Percentiles rank a stretch among this genome's conserved stretches.
Evolutionary conservation across 2,888 invertebrate species (phyloP).

Genomic region (Rotaria macrura): DNA sequence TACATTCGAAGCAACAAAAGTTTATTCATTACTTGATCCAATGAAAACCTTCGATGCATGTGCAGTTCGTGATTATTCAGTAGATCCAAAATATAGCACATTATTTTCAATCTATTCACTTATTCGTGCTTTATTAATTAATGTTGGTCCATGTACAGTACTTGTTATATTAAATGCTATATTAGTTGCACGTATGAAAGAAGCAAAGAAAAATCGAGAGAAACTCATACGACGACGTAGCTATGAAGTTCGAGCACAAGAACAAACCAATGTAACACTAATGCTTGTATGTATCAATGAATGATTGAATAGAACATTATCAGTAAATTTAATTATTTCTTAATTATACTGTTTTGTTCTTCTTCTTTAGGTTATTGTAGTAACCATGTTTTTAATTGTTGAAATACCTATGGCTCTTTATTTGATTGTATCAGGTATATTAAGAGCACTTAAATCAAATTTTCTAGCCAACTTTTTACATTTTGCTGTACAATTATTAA

Average conservation of each 20-base stretch:
- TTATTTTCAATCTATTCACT: conserved; percentile 67
- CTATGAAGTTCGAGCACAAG: background rate
- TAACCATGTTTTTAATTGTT: conserved; percentile 52
- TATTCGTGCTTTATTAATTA: conserved; percentile 80
- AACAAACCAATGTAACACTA: background rate
- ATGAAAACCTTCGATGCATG: conserved; percentile 40
- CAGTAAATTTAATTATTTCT: background rate
- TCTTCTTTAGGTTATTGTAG: conserved; percentile 52
- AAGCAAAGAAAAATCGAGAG: conserved; percentile 68
- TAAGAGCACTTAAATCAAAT: no score
- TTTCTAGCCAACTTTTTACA: conserved; percentile 59
- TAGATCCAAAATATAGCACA: conserved; percentile 51
- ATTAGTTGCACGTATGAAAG: conserved; percentile 71
- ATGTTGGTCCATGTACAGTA: conserved; percentile 74
- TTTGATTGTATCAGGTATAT: conserved; percentile 38
- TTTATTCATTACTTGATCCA: conserved; percentile 35
- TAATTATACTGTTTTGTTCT: conserved; percentile 36
- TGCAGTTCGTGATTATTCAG: conserved; percentile 27
- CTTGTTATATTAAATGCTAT: conserved; percentile 76
- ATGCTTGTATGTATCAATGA: background rate
- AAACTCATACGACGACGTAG: conserved; percentile 56
- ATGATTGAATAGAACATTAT: background rate
- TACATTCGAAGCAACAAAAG: background rate
- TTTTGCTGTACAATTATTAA: conserved; percentile 68
- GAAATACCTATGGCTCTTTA: conserved; percentile 50